Evolutionary conservation across 1,140 invertebrate species (phyloP).

Genomic region (Drosophila eugracilis): DNA sequence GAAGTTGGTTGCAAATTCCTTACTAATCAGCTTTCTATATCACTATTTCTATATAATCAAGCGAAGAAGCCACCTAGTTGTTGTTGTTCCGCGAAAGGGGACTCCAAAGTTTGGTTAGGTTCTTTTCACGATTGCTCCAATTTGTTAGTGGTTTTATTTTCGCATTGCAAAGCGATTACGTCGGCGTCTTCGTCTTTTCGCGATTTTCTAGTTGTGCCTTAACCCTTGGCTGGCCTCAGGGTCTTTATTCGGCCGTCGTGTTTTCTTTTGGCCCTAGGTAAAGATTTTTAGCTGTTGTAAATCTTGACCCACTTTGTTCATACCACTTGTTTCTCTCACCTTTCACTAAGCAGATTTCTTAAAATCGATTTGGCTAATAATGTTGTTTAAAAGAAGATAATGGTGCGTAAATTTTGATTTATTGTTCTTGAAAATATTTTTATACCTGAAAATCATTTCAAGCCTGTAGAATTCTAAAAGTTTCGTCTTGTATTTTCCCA

Average conservation of each 20-base stretch:
- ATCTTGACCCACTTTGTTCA: constrained; percentile 63
- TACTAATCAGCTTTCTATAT: constrained; percentile 53
- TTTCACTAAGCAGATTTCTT: constrained; percentile 3
- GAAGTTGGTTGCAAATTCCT: constrained; percentile 6
- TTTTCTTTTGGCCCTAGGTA: constrained; percentile 11
- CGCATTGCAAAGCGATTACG: constrained; percentile 77
- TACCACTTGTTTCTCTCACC: constrained; percentile 12
- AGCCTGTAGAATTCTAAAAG: too few species aligned
- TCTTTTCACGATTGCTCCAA: constrained; percentile 62
- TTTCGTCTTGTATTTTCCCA: not conserved
- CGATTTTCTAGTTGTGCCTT: constrained; percentile 58
- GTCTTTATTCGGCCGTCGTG: constrained; percentile 16
- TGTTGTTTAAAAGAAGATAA: not conserved
- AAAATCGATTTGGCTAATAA: constrained; percentile 2
- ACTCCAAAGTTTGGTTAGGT: constrained; percentile 72
- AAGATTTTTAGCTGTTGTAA: constrained; percentile 12
- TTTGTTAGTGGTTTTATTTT: constrained; percentile 37
- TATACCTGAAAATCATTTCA: too few species aligned
- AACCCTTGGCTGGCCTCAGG: constrained; percentile 57
- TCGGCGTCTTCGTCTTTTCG: constrained; percentile 55
- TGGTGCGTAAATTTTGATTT: too few species aligned
- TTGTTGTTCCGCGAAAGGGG: constrained; percentile 13
- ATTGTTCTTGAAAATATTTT: not conserved
- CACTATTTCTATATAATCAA: constrained; percentile 46
- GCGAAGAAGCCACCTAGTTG: constrained; percentile 23